Evolutionary conservation across 2,113 vertebrate species (phyloP), one percentile per base, ranked within the genome.

Genomic region (Oxyruncus cristatus): DNA sequence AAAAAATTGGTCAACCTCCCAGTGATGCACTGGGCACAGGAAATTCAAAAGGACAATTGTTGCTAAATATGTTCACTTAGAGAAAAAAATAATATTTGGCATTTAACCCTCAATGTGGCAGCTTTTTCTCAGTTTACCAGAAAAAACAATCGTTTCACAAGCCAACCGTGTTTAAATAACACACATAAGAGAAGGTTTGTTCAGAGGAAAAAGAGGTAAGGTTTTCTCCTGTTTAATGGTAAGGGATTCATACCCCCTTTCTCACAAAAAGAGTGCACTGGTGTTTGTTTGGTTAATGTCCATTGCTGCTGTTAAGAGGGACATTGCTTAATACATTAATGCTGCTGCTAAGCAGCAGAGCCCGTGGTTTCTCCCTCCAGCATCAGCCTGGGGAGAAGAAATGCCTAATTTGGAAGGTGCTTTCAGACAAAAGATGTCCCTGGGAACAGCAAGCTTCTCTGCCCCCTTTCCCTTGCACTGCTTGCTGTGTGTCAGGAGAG

Each of bases 1-100:
- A 18, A 26, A 47, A n/a, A 52, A 5, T 84, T 63, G n/a, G 83
- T 92, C 79, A 91, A 66, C 37, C 28, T 95, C 76, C 83, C 68
- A 78, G 44, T 78, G 95, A 96, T 96, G 95, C 80, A 92, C 76
- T 91, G 73, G 85, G 76, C 79, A 87, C 90, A 95, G 95, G 93
- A 96, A 94, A 96, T 27, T 92, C 83, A 62, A 94, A 92, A 87
- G 88, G 92, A 92, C 88, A 96, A 96, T 93, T 78, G 96, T 92
- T 96, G 86, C 95, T 96, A 96, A 96, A 96, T 93, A 85, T 49
- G 72, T 75, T 37, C 39, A 10, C 68, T 65, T 24, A 61, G 9
- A 58, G 27, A 82, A 88, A 80, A 89, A 73, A 49, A 53, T 10
- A 80, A 59, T 22, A 44, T 50, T 68, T 65, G 22, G 32, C 65